These are phyloP conservation scores for Nannoperca australis DNA, from an alignment of 2,797 vertebrate species.

Conservation along the genomic window DNA sequence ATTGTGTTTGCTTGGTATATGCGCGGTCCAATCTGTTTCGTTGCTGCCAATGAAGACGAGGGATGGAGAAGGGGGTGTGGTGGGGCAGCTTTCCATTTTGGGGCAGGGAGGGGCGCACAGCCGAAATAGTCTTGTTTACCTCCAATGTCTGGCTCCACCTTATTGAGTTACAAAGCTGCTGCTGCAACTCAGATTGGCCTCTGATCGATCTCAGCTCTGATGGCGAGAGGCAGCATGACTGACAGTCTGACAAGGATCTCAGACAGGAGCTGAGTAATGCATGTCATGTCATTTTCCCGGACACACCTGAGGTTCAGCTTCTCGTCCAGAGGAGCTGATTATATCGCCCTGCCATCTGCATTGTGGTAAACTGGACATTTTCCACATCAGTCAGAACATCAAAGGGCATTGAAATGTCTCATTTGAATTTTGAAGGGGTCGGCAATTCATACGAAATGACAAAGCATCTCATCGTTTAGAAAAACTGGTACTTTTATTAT, in stretches of 20 bases:
- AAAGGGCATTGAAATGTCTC: conserved; percentile 74
- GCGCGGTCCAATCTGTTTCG: conserved; percentile 77
- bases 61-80: conserved; percentile 41
- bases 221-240: conserved; percentile 84
- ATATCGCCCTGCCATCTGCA: conserved; percentile 63
- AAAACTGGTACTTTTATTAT: conserved; percentile 78
- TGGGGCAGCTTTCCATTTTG: conserved; percentile 57
- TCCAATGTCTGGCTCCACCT: conserved; percentile 82
- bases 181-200: conserved; percentile 70
- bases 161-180: conserved; percentile 83
- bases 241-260: conserved; percentile 81
- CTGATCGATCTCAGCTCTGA: conserved; percentile 88
- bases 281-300: conserved; percentile 77
- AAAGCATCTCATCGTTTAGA: conserved; percentile 60
- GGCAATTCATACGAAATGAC: conserved; percentile 64
- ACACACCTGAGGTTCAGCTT: conserved; percentile 73
- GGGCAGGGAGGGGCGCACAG: conserved; percentile 42
- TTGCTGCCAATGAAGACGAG: conserved; percentile 73
- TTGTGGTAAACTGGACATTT: conserved; percentile 78
- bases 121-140: conserved; percentile 86
- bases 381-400: conserved; percentile 57
- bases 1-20: conserved; percentile 84
- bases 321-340: conserved; percentile 60
- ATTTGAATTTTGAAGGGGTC: conserved; percentile 67
- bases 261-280: conserved; percentile 74